Base-by-base conservation (phyloP, 2,113 vertebrate genomes). In the Tautogolabrus adspersus region DNA sequence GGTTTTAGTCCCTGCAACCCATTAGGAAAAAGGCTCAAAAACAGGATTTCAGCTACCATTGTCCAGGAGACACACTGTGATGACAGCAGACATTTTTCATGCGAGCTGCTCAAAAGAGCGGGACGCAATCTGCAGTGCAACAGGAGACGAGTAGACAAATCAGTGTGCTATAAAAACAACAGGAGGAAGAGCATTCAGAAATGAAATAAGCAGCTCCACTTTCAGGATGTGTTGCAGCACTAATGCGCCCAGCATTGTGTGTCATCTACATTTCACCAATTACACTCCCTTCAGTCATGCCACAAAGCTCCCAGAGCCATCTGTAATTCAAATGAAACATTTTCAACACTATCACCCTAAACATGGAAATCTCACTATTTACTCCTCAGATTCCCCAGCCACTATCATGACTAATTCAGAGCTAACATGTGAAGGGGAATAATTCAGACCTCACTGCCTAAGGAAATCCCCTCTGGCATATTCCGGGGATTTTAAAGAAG, bases 11-110 rank as follows among this genome's bases (percentile, higher is more conserved):
- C 60, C 49, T 72, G 80, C 73, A 57, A 85, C 40, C 70, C 63
- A 87, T 86, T 85, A 57, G 42, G 83, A 73, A 77, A 75, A 72
- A 56, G 62, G 52, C 75, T 77, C 73, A 82, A 86, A 52, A 92
- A 86, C 82, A 87, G 82, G 83, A 81, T 87, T 88, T 83, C 59
- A 30, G 74, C 86, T 72, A 55, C 79, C 79, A 88, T 91, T 89
- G 88, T 92, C 87, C 84, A 85, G 79, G 73, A 90, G 79, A 90
- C 81, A 82, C 66, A 73, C 68, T 49, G 81, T 69, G 79, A 79
- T 90, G 91, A 92, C 87, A 88, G 89, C 66, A 86, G 76, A 78
- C 83, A 75, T 91, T 87, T 90, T 87, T 90, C 77, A 86, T 81
- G 83, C 72, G 42, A 58, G 80, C 75, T 23, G 66, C 86, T 87